Conservation (phyloP, 1,140 invertebrate genomes). For the Atopsyche davidsoni region DNA sequence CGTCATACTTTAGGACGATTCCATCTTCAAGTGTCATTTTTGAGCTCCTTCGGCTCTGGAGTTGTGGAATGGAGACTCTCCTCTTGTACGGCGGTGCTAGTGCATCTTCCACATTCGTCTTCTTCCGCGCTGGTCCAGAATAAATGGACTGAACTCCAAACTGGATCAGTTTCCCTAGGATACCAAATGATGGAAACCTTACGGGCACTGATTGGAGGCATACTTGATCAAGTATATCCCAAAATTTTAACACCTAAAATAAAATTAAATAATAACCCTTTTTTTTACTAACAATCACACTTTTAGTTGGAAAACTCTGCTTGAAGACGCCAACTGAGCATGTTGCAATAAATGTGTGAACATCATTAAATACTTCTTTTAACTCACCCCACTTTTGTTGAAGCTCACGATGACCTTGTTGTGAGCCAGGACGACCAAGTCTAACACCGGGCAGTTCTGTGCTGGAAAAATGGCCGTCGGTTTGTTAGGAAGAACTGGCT, state of each 20-base stretch:
- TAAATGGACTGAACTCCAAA: slow-evolving; percentile 40
- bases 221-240: slow-evolving; percentile 37
- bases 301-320: too few species aligned
- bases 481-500: slow-evolving; percentile 37
- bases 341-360: neutral
- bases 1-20: slow-evolving; percentile 5
- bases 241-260: slow-evolving; percentile 40
- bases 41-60: slow-evolving; percentile 1
- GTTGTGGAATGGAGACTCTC: slow-evolving; percentile 7
- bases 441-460: slow-evolving; percentile 37
- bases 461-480: slow-evolving; percentile 35
- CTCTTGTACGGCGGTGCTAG: neutral
- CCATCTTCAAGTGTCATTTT: slow-evolving; percentile 9
- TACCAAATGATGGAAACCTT: slow-evolving; percentile 38
- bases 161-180: slow-evolving; percentile 39
- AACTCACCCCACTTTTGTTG: slow-evolving; percentile 40
- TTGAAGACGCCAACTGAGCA: too few species aligned
- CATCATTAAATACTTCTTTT: slow-evolving; percentile 18
- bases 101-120: slow-evolving; percentile 13
- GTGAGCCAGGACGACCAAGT: slow-evolving; percentile 39
- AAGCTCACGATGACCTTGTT: slow-evolving; percentile 37
- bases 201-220: slow-evolving; percentile 41
- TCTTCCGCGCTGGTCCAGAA: slow-evolving; percentile 36
- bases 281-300: too few species aligned
- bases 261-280: slow-evolving; percentile 16